Base-by-base conservation (phyloP, 2,797 vertebrate genomes). In the Morus bassanus region DNA sequence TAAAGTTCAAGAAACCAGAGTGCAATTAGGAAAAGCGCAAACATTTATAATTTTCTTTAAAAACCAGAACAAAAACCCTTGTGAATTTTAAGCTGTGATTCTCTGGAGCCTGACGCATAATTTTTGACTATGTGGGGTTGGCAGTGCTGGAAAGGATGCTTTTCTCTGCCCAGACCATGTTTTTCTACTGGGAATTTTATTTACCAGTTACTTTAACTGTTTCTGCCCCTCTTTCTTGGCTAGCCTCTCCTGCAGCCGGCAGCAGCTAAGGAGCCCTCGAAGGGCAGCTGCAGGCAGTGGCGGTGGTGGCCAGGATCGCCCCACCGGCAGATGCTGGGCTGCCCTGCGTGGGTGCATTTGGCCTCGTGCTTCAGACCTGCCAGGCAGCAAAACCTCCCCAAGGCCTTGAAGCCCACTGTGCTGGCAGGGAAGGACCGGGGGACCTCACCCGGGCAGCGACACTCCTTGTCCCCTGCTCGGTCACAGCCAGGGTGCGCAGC, bases 1-100 rank as follows among this genome's bases (percentile, higher is more conserved):
- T 67, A 76, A 95, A 91, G 48, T 51, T 95, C 63, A 88, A 82
- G 77, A 94, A 96, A 91, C 31, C 37, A 79, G 93, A 70, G 48
- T 56, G 60, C 75, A 94, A 83, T 75, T 83, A 92, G 53, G 45
- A 91, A 64, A 91, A 94, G 54, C 65, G 53, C 83, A 69, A 89
- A 88, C 61, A 64, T 89, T 92, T 64, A 17, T 72, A 61, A 80
- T 95, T 96, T 80, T 95, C 54, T 86, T 60, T 72, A 28, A 72
- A 94, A 96, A 92, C 1, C 43, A 91, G 70, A 89, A 77, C 45
- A 83, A 92, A 92, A 63, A 9, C 45, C 51, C 67, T 84, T 24
- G 53, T 57, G 64, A 4, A 81, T 93, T 69, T 95, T 53, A 83
- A 93, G 60, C 24, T 0, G 3, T 41, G 60, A 54, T 89, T 93